These are phyloP conservation scores for Amniataba percoides DNA, from an alignment of 2,797 vertebrate genomes.

Conservation along the genomic window DNA sequence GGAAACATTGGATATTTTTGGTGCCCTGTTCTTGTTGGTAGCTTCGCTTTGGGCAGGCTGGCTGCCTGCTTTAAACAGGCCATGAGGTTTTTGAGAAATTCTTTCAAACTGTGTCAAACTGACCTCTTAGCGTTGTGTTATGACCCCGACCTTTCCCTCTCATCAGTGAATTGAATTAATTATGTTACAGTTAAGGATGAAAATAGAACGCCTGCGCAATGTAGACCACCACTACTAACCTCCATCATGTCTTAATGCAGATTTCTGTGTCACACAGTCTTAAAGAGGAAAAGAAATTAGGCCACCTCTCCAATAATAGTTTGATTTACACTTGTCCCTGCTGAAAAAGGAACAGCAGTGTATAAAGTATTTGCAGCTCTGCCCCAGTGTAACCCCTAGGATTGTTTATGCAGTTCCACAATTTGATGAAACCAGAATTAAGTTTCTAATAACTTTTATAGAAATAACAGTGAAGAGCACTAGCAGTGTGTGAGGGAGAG, in stretches of 20 bases:
- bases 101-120: conserved; percentile 35
- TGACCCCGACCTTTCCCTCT: conserved; percentile 11
- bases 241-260: conserved; percentile 31
- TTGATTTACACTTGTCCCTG: conserved; percentile 14
- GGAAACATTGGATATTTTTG: conserved; percentile 66
- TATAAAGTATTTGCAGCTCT: conserved; percentile 6
- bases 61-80: conserved; percentile 24
- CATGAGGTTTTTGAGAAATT: conserved; percentile 21
- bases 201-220: conserved; percentile 42
- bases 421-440: conserved; percentile 34
- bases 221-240: conserved; percentile 28
- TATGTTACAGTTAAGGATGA: conserved; percentile 12
- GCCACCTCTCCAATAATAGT: conserved; percentile 46
- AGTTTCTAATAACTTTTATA: conserved; percentile 19
- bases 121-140: neutral
- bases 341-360: conserved; percentile 11
- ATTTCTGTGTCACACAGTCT: conserved; percentile 58
- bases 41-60: conserved; percentile 24
- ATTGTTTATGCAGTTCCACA: conserved; percentile 34
- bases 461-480: conserved; percentile 7
- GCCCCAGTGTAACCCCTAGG: neutral
- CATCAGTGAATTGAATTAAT: conserved; percentile 2
- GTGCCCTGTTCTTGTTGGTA: conserved; percentile 11
- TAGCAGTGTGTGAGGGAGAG: neutral
- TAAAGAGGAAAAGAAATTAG: conserved; percentile 57